Base-by-base conservation (phyloP, 2,113 vertebrate species). In the Pygoscelis antarcticus region DNA sequence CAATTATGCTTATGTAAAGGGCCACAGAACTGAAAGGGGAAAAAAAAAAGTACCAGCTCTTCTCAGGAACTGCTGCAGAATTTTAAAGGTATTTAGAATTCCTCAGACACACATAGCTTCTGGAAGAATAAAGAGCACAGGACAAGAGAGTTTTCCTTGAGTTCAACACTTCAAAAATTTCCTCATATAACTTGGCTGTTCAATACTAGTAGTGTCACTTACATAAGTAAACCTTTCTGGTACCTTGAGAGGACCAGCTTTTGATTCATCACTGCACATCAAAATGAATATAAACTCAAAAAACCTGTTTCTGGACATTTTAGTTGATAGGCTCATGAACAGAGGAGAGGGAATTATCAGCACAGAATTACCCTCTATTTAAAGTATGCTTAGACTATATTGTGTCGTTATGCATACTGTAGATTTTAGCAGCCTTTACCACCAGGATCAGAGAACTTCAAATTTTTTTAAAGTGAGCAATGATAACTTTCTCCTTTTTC, bases 1-100 rank as follows among this genome's bases (percentile, higher is more conserved):
- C 92, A 94, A 62, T 98, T 97, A 96, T 85, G 87, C 69, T 92
- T 96, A 92, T 92, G 64, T 87, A 87, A 70, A 95, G 62, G 29
- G 52, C 70, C 64, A 80, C 38, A 83, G 57, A 87, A 84, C 11
- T 16, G 32, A 40, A 46, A 18, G 20, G 21, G 30, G 30, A 21
- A 5, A 5, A 10, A 10, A 55, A 32, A 62, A 32, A 4, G 4
- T 49, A 77, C 5, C 4, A 89, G n/a, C 4, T 34, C 51, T 79
- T 25, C 47, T 72, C 51, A 70, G 42, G 40, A 90, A 57, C 22
- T 70, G 25, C 25, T 93, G 32, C 7, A 58, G 57, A 82, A 69
- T 92, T 90, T 70, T 54, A 84, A 62, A 85, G 13, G 20, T 44
- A 49, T 57, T 84, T 78, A 60, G 10, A 83, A 89, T 70, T 87